A percentile compares a stretch with the other conserved stretches of the same genome.
Conservation (phyloP, 2,113 vertebrate species). For the Salvelinus namaycush region DNA sequence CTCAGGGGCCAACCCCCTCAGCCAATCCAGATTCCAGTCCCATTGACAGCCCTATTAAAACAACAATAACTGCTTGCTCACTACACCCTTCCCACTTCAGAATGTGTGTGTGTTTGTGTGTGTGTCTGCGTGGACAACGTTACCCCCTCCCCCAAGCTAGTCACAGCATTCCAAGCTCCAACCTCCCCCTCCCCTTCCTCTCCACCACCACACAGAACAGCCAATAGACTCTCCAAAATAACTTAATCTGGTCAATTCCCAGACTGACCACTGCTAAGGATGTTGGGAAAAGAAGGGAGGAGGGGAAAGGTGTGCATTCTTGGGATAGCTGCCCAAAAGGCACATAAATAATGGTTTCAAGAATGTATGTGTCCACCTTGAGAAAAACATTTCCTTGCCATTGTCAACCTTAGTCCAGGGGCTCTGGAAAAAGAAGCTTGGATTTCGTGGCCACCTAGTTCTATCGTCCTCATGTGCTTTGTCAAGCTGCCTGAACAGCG, state of each 20-base stretch:
- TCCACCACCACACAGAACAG: conserved; percentile 9
- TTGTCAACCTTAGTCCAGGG: background rate
- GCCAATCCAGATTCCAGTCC: conserved; percentile 17
- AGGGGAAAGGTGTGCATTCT: conserved; percentile 48
- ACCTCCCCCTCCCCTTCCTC: conserved; percentile 12
- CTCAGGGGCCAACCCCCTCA: conserved; percentile 18
- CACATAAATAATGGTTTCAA: conserved; percentile 3
- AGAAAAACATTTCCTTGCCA: background rate
- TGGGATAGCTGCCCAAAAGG: conserved; percentile 40
- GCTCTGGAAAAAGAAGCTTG: too few species aligned
- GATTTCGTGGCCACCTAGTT: too few species aligned
- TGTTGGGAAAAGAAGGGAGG: conserved; percentile 30
- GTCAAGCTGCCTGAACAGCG: too few species aligned
- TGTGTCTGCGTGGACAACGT: conserved; percentile 1
- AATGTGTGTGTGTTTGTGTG: background rate
- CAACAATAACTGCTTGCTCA: conserved; percentile 15
- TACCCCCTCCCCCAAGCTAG: conserved; percentile 8
- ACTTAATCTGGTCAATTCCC: conserved; percentile 51
- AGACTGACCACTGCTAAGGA: conserved; percentile 40
- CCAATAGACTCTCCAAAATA: conserved; percentile 32
- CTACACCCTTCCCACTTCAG: conserved; percentile 14
- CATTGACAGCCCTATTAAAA: conserved; percentile 34
- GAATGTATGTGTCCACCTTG: background rate
- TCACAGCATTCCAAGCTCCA: conserved; percentile 31
- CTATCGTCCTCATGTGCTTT: too few species aligned